Percentiles rank a stretch among this genome's conserved stretches.
Evolutionary conservation across 1,140 invertebrate species (phyloP).

Genomic region (Meloidogyne hapla): DNA sequence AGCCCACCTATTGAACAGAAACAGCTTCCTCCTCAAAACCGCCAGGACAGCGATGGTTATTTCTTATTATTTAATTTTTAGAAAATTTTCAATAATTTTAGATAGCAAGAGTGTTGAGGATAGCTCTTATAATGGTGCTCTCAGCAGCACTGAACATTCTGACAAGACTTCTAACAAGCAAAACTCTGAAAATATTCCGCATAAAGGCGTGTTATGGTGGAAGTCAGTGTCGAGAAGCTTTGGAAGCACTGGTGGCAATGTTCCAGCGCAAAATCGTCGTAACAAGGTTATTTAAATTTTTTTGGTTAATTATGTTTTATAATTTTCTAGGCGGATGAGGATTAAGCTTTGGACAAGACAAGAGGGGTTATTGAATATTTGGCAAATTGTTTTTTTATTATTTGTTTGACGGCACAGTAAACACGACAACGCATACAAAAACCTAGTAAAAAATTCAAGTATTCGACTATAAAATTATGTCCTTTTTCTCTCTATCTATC

Average conservation of each 20-base stretch:
- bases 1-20: neutral
- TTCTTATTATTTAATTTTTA: neutral
- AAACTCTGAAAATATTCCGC: neutral
- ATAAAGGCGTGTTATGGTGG: neutral
- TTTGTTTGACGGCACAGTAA: neutral
- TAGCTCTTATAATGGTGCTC: neutral
- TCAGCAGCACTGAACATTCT: neutral
- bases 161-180: constrained; percentile 4
- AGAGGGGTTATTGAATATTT: neutral
- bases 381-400: neutral
- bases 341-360: neutral
- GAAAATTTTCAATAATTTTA: neutral
- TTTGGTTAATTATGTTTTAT: too few species aligned
- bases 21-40: neutral
- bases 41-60: constrained; percentile 3
- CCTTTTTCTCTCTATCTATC: neutral
- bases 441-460: neutral
- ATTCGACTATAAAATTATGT: neutral
- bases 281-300: constrained; percentile 10
- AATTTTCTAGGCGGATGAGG: neutral
- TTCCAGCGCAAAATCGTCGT: constrained; percentile 21
- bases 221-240: neutral
- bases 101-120: constrained; percentile 8
- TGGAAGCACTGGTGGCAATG: constrained; percentile 6
- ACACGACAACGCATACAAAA: neutral